These are phyloP conservation scores for Anguilla megastoma DNA, from an alignment of 2,797 vertebrate genomes.

Conservation along the genomic window DNA sequence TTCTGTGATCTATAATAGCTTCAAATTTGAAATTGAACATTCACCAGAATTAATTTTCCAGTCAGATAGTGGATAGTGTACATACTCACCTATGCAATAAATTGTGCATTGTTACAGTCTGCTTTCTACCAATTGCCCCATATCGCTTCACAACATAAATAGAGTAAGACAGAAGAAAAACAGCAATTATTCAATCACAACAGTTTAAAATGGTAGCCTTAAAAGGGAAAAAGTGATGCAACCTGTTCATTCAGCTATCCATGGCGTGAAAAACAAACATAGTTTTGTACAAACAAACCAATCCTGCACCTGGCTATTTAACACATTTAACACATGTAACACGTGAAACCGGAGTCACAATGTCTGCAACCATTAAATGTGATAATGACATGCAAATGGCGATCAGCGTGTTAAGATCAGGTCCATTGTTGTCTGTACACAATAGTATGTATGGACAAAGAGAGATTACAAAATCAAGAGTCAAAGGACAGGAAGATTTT, in stretches of 20 bases:
- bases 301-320: background rate
- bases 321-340: background rate
- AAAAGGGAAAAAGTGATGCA: background rate
- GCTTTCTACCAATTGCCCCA: background rate
- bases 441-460: background rate
- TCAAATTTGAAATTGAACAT: constrained; percentile 6
- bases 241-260: background rate
- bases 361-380: background rate
- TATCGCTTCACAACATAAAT: background rate
- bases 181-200: background rate
- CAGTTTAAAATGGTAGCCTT: background rate
- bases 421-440: background rate
- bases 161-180: background rate
- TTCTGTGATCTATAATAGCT: background rate
- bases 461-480: background rate
- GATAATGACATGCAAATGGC: background rate
- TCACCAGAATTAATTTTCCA: background rate
- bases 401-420: background rate
- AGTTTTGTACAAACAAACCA: no score
- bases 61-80: background rate
- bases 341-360: background rate
- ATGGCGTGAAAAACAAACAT: no score
- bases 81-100: background rate
- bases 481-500: background rate
- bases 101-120: background rate